phyloP scores from a whole-genome alignment of 2,113 vertebrate genomes.

The Phylloscopus whistleri region DNA sequence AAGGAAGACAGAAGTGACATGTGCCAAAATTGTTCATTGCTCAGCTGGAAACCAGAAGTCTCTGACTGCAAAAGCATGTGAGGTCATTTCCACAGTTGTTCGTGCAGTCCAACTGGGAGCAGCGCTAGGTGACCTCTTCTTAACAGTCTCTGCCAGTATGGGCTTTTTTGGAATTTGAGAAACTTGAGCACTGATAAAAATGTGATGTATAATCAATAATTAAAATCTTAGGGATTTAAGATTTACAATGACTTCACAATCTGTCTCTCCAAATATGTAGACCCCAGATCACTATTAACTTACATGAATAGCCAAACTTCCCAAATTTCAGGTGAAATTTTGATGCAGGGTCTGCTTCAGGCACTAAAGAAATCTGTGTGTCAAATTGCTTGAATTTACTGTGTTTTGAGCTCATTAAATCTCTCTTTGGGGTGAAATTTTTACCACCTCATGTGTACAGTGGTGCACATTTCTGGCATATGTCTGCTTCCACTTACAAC shows the following conservation, averaged over 20 bases:
- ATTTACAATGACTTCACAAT: not conserved
- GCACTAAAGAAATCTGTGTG: not conserved
- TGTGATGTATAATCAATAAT: not conserved
- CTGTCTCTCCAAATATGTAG: not conserved
- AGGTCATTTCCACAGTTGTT: not conserved
- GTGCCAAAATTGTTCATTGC: not conserved
- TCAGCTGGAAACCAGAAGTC: not conserved
- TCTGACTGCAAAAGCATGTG: not conserved
- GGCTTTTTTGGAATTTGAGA: not conserved
- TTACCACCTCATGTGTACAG: not conserved
- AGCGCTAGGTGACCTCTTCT: not conserved
- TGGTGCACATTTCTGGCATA: not conserved
- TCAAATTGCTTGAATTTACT: not conserved
- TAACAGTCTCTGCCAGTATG: not conserved
- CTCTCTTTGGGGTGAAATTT: not conserved
- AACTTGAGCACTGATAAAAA: not conserved
- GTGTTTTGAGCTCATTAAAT: not conserved
- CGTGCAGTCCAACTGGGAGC: not conserved
- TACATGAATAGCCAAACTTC: not conserved
- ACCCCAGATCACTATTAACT: not conserved
- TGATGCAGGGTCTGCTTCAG: not conserved
- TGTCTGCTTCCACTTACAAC: not conserved
- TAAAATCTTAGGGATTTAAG: not conserved
- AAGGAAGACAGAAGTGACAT: not conserved
- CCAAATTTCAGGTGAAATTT: not conserved